A percentile compares a stretch with the other conserved stretches of the same genome.
Evolutionary conservation across 2,113 vertebrate genomes (phyloP).

Genomic region (Coturnix japonica): DNA sequence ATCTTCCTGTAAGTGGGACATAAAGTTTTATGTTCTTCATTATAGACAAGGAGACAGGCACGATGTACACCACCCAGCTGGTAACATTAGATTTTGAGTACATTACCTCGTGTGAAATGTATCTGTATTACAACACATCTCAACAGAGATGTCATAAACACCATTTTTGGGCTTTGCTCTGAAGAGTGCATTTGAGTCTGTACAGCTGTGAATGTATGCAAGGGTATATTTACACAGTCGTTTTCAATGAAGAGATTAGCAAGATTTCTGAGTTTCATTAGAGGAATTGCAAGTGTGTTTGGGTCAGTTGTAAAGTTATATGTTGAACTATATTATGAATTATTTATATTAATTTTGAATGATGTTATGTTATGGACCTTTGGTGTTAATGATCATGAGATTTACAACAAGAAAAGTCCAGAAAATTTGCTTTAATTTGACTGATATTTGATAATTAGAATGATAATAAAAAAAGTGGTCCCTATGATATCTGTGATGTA

Average conservation of each 20-base stretch:
- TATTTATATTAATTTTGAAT: background rate
- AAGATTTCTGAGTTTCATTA: background rate
- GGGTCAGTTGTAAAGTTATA: background rate
- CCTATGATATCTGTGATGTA: background rate
- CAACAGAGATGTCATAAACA: background rate
- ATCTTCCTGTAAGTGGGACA: background rate
- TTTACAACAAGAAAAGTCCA: background rate
- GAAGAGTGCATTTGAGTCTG: accelerated
- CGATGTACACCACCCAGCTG: accelerated
- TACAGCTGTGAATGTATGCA: background rate
- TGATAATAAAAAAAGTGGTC: background rate
- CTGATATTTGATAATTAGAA: background rate
- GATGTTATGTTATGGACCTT: background rate
- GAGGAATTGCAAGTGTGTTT: background rate
- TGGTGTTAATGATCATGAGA: background rate
- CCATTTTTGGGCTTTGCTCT: background rate
- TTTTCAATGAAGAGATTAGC: background rate
- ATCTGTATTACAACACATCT: background rate
- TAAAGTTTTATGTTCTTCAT: background rate
- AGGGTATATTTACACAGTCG: background rate
- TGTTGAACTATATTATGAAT: background rate
- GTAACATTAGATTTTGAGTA: background rate
- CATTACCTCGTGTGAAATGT: background rate
- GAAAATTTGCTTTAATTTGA: background rate
- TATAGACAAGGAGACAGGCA: background rate